Percentiles rank a stretch among this genome's conserved stretches.
These are phyloP conservation scores for Polymixis flavicincta DNA, from an alignment of 2,888 invertebrate species.

Conservation along the genomic window DNA sequence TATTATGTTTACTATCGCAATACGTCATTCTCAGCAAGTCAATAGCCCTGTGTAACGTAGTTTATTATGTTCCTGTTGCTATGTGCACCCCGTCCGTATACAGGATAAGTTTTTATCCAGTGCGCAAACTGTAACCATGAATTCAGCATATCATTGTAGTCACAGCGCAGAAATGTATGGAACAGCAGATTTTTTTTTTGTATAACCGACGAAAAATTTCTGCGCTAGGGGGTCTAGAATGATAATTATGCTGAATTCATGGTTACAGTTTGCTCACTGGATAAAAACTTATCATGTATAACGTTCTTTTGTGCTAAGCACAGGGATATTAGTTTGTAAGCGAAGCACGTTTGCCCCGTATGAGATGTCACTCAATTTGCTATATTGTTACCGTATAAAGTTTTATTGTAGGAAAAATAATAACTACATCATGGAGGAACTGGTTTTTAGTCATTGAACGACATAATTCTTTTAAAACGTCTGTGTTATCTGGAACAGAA, in stretches of 20 bases:
- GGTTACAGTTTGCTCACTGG: too few species aligned
- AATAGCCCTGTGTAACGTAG: neutral
- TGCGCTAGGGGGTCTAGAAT: too few species aligned
- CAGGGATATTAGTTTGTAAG: slow-evolving; percentile 20
- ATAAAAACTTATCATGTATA: too few species aligned
- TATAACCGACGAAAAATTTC: too few species aligned
- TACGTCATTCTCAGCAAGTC: slow-evolving; percentile 7
- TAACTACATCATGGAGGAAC: neutral
- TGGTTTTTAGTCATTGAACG: neutral
- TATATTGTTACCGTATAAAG: slow-evolving; percentile 2
- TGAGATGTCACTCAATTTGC: slow-evolving; percentile 26
- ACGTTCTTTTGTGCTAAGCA: neutral
- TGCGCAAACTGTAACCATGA: too few species aligned
- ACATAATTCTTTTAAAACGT: too few species aligned
- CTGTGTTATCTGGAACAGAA: too few species aligned
- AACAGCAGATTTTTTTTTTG: too few species aligned
- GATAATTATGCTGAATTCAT: too few species aligned
- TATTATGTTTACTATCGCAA: neutral
- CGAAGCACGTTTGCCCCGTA: neutral
- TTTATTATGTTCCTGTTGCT: slow-evolving; percentile 10
- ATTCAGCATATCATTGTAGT: too few species aligned
- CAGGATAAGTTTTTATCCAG: too few species aligned
- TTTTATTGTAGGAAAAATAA: slow-evolving; percentile 4
- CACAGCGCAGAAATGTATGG: too few species aligned
- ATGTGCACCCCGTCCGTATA: slow-evolving; percentile 7